A percentile compares a stretch with the other conserved stretches of the same genome.
These are phyloP conservation scores for Ptychoptera albimana DNA, from an alignment of 2,888 invertebrate genomes.

Conservation along the genomic window DNA sequence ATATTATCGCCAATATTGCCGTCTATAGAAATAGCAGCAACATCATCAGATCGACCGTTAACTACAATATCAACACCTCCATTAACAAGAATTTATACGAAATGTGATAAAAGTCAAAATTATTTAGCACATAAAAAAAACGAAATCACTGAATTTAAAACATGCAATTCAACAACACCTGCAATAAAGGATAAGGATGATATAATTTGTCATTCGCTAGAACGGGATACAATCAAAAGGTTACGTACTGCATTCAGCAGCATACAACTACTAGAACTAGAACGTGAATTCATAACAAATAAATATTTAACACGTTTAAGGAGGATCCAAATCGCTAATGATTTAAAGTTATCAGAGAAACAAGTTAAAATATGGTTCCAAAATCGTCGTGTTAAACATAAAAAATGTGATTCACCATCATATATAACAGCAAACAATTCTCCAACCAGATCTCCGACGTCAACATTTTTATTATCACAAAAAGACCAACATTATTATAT, in stretches of 20 bases:
- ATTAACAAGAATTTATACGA: not conserved
- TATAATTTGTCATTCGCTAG: conserved; percentile 10
- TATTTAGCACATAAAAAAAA: conserved; percentile 28
- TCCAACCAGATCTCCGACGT: no score
- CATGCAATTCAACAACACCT: conserved; percentile 36
- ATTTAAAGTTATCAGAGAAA: conserved; percentile 75
- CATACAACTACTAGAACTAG: conserved; percentile 70
- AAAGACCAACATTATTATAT: no score
- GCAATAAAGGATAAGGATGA: conserved; percentile 24
- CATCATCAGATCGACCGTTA: conserved; percentile 28
- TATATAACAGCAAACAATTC: no score
- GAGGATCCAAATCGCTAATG: conserved; percentile 84
- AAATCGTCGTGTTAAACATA: conserved; percentile 82
- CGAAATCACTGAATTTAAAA: conserved; percentile 29
- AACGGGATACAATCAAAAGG: conserved; percentile 58
- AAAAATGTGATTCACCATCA: conserved; percentile 37
- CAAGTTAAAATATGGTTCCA: conserved; percentile 95
- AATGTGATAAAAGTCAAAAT: not conserved
- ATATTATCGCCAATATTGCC: conserved; percentile 21
- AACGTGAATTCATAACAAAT: conserved; percentile 75
- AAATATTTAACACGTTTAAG: conserved; percentile 81
- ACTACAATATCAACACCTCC: conserved; percentile 18
- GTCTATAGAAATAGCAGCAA: conserved; percentile 26
- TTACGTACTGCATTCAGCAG: conserved; percentile 90
- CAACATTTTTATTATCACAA: no score